Conservation (phyloP, 2,113 vertebrate species). For the Proterorhinus semilunaris region DNA sequence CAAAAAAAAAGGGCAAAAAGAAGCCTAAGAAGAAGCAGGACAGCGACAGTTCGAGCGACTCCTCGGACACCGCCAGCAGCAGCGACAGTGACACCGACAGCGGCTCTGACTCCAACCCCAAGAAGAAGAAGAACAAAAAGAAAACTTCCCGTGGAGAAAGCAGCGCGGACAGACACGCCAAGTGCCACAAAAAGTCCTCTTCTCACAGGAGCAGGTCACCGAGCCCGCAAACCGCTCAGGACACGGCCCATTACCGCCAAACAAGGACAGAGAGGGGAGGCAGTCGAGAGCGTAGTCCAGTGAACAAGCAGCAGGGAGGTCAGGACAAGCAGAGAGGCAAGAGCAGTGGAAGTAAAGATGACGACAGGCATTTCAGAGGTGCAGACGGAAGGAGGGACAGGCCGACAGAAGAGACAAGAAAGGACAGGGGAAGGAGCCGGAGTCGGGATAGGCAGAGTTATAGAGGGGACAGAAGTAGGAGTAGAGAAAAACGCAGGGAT, state of each 20-base stretch:
- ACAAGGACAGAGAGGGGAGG: conserved; percentile 66
- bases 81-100: conserved; percentile 74
- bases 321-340: conserved; percentile 35
- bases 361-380: conserved; percentile 53
- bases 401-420: conserved; percentile 70
- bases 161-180: conserved; percentile 76
- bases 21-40: conserved; percentile 84
- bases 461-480: conserved; percentile 37
- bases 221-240: conserved; percentile 52
- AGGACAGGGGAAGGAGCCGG: conserved; percentile 64
- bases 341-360: conserved; percentile 65
- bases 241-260: conserved; percentile 54
- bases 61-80: conserved; percentile 67
- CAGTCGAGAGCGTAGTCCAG: conserved; percentile 62
- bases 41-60: conserved; percentile 65
- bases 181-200: conserved; percentile 71
- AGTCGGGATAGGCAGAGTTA: conserved; percentile 61
- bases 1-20: conserved; percentile 79
- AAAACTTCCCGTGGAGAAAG: conserved; percentile 78
- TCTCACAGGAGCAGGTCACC: conserved; percentile 71
- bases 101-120: conserved; percentile 75
- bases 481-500: conserved; percentile 47
- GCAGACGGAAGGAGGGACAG: conserved; percentile 55
- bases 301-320: conserved; percentile 15
- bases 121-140: conserved; percentile 78